These are phyloP conservation scores for Kryphioiulus occultus DNA, from an alignment of 2,888 invertebrate genomes.

Conservation along the genomic window DNA sequence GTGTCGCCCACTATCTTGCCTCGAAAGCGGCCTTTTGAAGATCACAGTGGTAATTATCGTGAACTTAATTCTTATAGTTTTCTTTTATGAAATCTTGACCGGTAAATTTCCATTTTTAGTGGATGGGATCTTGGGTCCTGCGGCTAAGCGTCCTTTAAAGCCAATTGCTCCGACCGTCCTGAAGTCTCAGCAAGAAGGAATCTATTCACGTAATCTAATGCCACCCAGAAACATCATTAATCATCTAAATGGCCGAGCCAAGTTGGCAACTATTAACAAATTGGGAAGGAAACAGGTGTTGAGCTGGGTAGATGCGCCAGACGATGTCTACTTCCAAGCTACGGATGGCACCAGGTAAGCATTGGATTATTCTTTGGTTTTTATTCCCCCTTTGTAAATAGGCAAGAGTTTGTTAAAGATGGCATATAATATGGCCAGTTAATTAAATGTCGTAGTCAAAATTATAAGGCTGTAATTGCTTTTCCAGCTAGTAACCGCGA, in stretches of 20 bases:
- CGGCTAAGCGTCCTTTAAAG: conserved; percentile 75
- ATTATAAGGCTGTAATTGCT: neutral
- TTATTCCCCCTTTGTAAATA: neutral
- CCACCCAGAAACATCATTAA: conserved; percentile 60
- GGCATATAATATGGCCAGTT: neutral
- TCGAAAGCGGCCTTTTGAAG: conserved; percentile 87
- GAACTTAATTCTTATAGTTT: neutral
- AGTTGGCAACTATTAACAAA: conserved; percentile 79
- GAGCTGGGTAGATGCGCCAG: conserved; percentile 98
- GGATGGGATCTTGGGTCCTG: conserved; percentile 65
- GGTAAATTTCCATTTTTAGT: neutral
- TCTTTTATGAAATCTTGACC: neutral
- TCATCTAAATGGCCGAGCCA: conserved; percentile 82
- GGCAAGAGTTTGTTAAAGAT: neutral
- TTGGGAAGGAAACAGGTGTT: conserved; percentile 85
- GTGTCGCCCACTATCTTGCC: conserved; percentile 68
- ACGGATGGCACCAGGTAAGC: conserved; percentile 88
- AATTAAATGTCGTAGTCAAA: neutral
- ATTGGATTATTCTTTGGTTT: neutral
- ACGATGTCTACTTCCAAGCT: conserved; percentile 94
- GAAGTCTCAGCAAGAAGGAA: conserved; percentile 51
- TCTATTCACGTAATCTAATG: conserved; percentile 55
- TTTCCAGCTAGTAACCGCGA: neutral
- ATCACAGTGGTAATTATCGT: conserved; percentile 62
- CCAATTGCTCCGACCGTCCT: conserved; percentile 53